Evolutionary conservation across 2,797 vertebrate species (phyloP).

Genomic region (Lemur catta): DNA sequence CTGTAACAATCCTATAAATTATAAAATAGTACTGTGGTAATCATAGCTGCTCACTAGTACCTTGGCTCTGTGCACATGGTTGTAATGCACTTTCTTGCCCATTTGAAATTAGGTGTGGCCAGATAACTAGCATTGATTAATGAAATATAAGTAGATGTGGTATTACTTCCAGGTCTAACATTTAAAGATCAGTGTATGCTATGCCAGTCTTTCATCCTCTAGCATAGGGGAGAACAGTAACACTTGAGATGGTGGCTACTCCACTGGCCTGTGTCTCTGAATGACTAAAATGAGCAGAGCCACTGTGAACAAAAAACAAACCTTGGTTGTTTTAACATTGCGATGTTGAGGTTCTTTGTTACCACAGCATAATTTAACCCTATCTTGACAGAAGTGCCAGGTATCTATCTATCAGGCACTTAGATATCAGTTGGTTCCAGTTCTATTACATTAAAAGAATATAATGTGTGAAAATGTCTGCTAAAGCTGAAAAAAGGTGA

Average conservation of each 20-base stretch:
- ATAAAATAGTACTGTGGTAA: background rate
- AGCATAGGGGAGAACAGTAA: background rate
- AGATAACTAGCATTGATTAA: conserved; percentile 22
- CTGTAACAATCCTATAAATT: background rate
- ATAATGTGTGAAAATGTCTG: background rate
- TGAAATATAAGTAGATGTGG: background rate
- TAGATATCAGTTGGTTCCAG: background rate
- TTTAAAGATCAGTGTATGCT: background rate
- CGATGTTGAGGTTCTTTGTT: background rate
- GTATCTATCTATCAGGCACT: background rate
- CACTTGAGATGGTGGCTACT: background rate
- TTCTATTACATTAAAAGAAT: background rate
- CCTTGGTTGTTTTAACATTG: background rate
- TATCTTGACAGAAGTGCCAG: background rate
- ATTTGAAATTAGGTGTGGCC: conserved; percentile 3
- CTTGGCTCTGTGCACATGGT: background rate
- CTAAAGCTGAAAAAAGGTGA: background rate
- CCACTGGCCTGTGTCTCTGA: background rate
- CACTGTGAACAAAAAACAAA: background rate
- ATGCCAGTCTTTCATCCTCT: background rate
- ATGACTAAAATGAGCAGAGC: background rate
- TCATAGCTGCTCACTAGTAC: background rate
- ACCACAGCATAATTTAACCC: background rate
- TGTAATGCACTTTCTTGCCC: background rate
- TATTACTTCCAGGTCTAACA: background rate